These are phyloP conservation scores for Tanytarsus gracilentus DNA, from an alignment of 2,888 invertebrate species.

Conservation along the genomic window DNA sequence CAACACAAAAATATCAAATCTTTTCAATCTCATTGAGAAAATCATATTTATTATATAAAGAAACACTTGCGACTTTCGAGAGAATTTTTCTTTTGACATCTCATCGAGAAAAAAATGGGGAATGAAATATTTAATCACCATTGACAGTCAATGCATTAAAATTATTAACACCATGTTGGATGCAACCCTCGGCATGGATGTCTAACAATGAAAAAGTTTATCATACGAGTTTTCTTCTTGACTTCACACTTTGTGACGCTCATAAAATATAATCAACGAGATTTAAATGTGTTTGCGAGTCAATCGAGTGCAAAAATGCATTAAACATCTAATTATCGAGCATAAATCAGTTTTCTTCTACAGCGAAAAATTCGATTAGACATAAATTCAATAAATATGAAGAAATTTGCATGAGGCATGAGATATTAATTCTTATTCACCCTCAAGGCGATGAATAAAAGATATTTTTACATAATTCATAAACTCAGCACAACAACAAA, in stretches of 20 bases:
- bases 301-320: constrained; percentile 26
- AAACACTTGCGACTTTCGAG: no score
- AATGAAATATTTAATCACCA: not conserved
- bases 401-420: not conserved
- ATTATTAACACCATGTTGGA: constrained; percentile 29
- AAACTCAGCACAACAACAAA: constrained; percentile 3
- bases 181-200: no score
- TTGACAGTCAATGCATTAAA: constrained; percentile 15
- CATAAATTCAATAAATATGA: not conserved
- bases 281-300: constrained; percentile 17
- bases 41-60: no score
- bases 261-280: not conserved
- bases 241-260: constrained; percentile 14
- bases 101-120: no score
- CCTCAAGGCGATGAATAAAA: constrained; percentile 23
- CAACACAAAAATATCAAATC: no score
- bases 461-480: constrained; percentile 6
- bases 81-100: no score
- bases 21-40: no score
- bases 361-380: not conserved
- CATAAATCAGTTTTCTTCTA: not conserved
- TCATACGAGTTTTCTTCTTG: constrained; percentile 17
- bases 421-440: not conserved
- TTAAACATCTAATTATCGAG: constrained; percentile 18
- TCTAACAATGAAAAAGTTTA: not conserved